These are phyloP conservation scores for Melanerpes formicivorus DNA, from an alignment of 2,113 vertebrate genomes.

Conservation along the genomic window DNA sequence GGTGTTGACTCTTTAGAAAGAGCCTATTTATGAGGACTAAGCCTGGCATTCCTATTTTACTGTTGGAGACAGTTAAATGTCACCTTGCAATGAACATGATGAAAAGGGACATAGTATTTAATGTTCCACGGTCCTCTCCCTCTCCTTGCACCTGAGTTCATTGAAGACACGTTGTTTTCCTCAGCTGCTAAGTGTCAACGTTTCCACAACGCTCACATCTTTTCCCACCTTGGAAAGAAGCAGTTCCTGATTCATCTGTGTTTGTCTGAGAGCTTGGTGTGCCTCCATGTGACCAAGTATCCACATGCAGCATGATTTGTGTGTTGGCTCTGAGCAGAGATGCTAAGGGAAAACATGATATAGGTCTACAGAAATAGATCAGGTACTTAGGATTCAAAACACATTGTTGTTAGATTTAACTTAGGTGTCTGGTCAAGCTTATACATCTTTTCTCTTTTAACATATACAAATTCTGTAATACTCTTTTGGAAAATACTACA, in stretches of 20 bases:
- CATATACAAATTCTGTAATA: background rate
- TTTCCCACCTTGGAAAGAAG: background rate
- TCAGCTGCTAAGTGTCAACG: accelerated
- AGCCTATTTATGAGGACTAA: background rate
- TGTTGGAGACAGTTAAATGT: background rate
- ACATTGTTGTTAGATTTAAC: background rate
- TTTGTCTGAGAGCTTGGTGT: background rate
- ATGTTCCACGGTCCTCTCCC: background rate
- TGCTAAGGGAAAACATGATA: slow-evolving; percentile 13
- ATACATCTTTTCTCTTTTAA: background rate
- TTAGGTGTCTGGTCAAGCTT: background rate
- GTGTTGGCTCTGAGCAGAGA: background rate
- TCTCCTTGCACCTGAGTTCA: background rate
- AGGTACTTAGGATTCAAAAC: background rate
- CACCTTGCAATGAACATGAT: background rate
- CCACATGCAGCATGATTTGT: background rate
- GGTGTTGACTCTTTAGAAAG: background rate
- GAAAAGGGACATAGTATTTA: background rate
- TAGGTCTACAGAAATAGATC: background rate
- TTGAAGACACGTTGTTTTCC: background rate
- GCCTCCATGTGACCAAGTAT: background rate
- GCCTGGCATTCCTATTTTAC: background rate
- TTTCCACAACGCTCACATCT: background rate
- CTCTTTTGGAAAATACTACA: background rate
- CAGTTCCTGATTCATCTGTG: background rate